Conservation (phyloP, 2,797 vertebrate species). For the Pantherophis alleghaniensis region DNA sequence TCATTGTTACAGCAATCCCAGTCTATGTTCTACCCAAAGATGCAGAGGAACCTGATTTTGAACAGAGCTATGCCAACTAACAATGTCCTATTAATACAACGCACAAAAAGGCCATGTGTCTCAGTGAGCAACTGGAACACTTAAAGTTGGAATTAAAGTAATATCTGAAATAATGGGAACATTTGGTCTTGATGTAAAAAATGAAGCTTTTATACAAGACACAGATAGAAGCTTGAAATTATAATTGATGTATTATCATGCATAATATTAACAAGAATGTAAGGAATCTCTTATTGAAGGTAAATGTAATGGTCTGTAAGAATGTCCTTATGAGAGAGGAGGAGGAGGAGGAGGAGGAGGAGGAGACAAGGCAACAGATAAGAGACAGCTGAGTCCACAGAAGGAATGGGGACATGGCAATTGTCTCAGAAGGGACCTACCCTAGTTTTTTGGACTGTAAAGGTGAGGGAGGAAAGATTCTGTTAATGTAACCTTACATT, state of each 20-base stretch:
- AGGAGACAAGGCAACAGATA: neutral
- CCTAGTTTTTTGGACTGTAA: neutral
- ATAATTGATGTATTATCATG: neutral
- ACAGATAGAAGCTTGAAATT: neutral
- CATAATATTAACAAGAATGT: neutral
- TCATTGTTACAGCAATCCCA: neutral
- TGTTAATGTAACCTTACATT: neutral
- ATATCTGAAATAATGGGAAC: neutral
- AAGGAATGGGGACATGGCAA: neutral
- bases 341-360: neutral
- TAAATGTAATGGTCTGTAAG: neutral
- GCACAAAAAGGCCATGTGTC: neutral
- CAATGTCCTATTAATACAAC: neutral
- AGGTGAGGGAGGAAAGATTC: neutral
- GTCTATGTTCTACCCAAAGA: neutral
- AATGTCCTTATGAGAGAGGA: neutral
- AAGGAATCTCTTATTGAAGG: neutral
- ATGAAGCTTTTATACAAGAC: neutral
- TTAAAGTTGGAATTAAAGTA: neutral
- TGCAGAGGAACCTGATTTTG: neutral
- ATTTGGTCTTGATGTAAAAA: neutral
- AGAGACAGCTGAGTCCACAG: neutral
- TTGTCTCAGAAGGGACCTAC: neutral
- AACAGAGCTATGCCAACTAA: neutral
- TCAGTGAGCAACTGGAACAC: neutral